phyloP scores from a whole-genome alignment of 2,113 vertebrate species.

The Pyxicephalus adspersus region DNA sequence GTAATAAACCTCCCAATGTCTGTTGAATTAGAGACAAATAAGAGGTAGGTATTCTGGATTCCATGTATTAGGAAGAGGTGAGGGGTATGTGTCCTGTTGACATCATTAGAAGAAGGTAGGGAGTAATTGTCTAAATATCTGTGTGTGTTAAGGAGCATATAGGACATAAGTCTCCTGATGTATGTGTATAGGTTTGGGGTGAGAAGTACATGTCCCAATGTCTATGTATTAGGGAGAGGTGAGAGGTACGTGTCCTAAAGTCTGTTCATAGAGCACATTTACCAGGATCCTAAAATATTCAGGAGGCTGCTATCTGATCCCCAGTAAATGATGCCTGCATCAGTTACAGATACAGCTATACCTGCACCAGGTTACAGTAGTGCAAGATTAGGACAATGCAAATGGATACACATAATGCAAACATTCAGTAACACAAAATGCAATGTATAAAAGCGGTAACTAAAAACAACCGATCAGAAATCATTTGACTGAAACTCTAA shows the following conservation, averaged over 20 bases:
- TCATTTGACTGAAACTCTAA: too few relatives aligned
- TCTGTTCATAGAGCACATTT: slow-evolving; percentile 8
- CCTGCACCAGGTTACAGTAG: slow-evolving; percentile 19
- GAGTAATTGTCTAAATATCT: not conserved
- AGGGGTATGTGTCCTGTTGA: not conserved
- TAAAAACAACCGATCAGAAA: too few relatives aligned
- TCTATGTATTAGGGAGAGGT: slow-evolving; percentile 4
- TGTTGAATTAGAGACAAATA: too few relatives aligned
- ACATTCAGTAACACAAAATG: too few relatives aligned
- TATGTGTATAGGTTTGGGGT: not conserved
- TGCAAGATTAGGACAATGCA: not conserved
- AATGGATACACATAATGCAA: not conserved
- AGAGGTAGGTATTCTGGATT: not conserved
- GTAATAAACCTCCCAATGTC: too few relatives aligned
- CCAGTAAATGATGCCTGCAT: not conserved
- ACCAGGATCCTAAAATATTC: slow-evolving; percentile 38
- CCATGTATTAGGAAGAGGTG: not conserved
- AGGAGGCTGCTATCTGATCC: slow-evolving; percentile 42
- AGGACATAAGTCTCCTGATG: slow-evolving; percentile 2
- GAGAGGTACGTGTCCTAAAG: slow-evolving; percentile 14
- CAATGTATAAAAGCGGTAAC: too few relatives aligned
- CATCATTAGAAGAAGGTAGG: too few relatives aligned
- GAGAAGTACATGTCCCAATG: not conserved
- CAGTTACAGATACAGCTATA: slow-evolving; percentile 20
- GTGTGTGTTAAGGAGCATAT: slow-evolving; percentile 5